Evolutionary conservation across 2,888 invertebrate genomes (phyloP).

Genomic region (Hypercompe scribonia): DNA sequence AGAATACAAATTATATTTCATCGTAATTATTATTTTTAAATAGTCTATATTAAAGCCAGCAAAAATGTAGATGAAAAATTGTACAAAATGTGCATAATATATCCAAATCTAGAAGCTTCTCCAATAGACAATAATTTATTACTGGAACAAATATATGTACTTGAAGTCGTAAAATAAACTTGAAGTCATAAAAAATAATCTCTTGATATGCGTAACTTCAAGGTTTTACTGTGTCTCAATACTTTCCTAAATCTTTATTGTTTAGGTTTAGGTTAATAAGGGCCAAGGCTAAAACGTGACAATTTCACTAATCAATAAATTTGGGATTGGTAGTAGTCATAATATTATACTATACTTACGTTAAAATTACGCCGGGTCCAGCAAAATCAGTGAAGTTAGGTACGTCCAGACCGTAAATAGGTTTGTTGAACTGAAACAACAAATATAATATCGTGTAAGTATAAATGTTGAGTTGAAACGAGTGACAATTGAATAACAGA

Average conservation of each 20-base stretch:
- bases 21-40: neutral
- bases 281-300: neutral
- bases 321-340: neutral
- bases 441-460: neutral
- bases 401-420: slow-evolving; percentile 91
- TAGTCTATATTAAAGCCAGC: neutral
- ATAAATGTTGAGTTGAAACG: neutral
- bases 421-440: slow-evolving; percentile 88
- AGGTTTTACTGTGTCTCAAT: neutral
- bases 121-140: neutral
- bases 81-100: neutral
- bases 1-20: too few relatives aligned
- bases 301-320: neutral
- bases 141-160: neutral
- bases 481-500: neutral
- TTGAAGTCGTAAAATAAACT: too few relatives aligned
- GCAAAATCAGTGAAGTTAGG: slow-evolving; percentile 98
- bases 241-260: neutral
- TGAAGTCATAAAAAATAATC: neutral
- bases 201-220: neutral
- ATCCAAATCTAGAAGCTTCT: neutral
- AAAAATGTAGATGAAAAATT: neutral
- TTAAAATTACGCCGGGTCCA: slow-evolving; percentile 96
- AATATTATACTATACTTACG: slow-evolving; percentile 84
- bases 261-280: neutral